Conservation (phyloP, 2,797 vertebrate genomes). For the Tauraco hartlaubi region DNA sequence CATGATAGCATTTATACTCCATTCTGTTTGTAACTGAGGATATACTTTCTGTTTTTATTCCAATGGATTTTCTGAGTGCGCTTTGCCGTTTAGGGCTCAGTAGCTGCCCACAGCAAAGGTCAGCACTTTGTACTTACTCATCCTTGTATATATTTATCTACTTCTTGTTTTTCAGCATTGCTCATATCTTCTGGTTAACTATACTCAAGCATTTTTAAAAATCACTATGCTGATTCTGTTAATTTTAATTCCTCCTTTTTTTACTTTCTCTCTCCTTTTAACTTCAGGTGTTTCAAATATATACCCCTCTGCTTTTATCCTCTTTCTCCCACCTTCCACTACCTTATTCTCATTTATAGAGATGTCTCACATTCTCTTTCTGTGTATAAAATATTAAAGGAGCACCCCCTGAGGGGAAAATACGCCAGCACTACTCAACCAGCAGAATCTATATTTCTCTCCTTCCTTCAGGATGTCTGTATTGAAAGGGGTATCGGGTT, state of each 20-base stretch:
- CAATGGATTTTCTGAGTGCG: neutral
- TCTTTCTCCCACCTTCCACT: neutral
- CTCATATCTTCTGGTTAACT: neutral
- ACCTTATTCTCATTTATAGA: neutral
- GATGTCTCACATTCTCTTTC: neutral
- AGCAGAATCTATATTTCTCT: neutral
- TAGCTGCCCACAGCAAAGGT: neutral
- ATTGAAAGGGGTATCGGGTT: neutral
- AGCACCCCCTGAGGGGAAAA: neutral
- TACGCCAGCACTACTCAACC: neutral
- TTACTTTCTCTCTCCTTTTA: neutral
- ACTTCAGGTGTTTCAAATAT: neutral
- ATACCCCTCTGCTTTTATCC: neutral
- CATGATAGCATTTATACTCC: neutral
- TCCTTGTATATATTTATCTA: constrained; percentile 10
- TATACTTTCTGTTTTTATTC: neutral
- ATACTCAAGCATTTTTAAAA: neutral
- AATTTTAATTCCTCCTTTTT: neutral
- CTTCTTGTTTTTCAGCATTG: constrained; percentile 24
- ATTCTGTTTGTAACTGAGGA: neutral
- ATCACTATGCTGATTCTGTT: neutral
- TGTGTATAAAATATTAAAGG: neutral
- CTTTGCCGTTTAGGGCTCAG: neutral
- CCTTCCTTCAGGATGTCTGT: neutral
- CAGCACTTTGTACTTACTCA: neutral